Percentiles rank a stretch among this genome's conserved stretches.
phyloP scores from a whole-genome alignment of 2,113 vertebrate species.

The Melanerpes aurifrons region DNA sequence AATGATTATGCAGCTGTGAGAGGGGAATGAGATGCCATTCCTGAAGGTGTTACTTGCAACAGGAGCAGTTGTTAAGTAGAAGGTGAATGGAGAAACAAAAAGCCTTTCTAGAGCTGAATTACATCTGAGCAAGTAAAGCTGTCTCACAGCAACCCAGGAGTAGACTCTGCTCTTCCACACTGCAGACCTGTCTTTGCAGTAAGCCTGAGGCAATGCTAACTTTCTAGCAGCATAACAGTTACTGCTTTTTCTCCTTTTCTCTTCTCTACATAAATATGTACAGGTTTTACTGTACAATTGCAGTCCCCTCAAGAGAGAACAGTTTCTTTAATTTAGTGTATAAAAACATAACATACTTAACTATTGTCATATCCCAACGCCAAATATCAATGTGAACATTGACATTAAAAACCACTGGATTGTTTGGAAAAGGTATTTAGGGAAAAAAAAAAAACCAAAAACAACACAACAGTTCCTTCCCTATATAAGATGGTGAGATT shows the following conservation, averaged over 20 bases:
- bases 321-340: neutral
- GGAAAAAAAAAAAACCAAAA: neutral
- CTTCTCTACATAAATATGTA: neutral
- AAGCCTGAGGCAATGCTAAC: neutral
- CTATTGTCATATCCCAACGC: neutral
- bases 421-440: neutral
- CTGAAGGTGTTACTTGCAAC: neutral
- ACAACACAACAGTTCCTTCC: neutral
- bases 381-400: neutral
- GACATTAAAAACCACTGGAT: neutral
- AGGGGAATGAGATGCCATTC: neutral
- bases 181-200: neutral
- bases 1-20: neutral
- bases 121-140: neutral
- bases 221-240: neutral
- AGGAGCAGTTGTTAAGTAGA: neutral
- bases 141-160: neutral
- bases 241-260: neutral
- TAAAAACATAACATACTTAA: neutral
- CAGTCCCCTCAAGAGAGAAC: neutral
- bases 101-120: neutral
- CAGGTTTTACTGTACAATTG: neutral
- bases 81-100: neutral
- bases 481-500: neutral
- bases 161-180: neutral